These are phyloP conservation scores for Periphyllus acericola DNA, from an alignment of 2,888 invertebrate genomes.

Conservation along the genomic window DNA sequence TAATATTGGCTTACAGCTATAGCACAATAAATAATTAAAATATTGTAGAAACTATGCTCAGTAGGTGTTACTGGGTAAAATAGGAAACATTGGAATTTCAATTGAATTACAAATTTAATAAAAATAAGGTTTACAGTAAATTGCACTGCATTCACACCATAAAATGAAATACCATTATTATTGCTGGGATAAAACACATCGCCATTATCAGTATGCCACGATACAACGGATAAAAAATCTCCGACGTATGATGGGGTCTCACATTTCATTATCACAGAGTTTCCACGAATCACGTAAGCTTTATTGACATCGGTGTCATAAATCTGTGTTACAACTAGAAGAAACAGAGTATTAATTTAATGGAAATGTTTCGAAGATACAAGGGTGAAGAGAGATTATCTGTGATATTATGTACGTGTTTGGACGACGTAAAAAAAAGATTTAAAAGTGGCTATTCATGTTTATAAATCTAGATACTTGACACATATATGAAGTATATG, in stretches of 20 bases:
- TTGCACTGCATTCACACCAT: neutral
- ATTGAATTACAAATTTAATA: neutral
- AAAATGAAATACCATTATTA: constrained; percentile 63
- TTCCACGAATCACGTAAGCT: constrained; percentile 90
- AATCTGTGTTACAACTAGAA: constrained; percentile 80
- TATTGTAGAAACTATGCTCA: neutral
- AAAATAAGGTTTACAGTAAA: neutral
- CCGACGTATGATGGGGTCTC: constrained; percentile 92
- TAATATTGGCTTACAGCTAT: constrained; percentile 83
- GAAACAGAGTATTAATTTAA: constrained; percentile 33
- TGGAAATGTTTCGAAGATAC: neutral
- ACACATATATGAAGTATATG: constrained; percentile 28
- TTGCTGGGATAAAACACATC: constrained; percentile 76
- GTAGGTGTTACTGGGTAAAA: neutral
- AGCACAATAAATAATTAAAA: constrained; percentile 48
- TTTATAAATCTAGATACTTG: constrained; percentile 36
- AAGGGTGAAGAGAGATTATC: neutral
- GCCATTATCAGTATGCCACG: constrained; percentile 85
- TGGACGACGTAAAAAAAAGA: neutral
- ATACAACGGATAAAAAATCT: constrained; percentile 87
- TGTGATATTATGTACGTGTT: neutral
- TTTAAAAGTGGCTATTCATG: constrained; percentile 13
- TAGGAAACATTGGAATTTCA: constrained; percentile 25
- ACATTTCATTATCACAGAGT: constrained; percentile 88
- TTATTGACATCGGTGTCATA: constrained; percentile 87